A percentile compares a stretch with the other conserved stretches of the same genome.
Evolutionary conservation across 2,888 invertebrate species (phyloP).

Genomic region (Cylloceria caligata): DNA sequence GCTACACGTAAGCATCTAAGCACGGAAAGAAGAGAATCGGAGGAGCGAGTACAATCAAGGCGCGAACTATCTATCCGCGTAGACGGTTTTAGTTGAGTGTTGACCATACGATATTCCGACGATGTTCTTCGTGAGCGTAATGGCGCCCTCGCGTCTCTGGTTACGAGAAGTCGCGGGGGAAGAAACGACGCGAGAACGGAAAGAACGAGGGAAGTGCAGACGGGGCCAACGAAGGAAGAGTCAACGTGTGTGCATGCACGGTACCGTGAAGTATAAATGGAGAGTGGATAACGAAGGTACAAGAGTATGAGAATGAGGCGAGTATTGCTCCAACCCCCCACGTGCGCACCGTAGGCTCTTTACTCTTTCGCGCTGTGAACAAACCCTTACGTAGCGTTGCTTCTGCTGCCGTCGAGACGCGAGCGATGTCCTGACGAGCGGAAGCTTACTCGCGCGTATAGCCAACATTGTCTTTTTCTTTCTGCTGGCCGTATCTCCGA

Average conservation of each 20-base stretch:
- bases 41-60: constrained; percentile 25
- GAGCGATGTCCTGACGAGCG: constrained; percentile 80
- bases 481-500: constrained; percentile 42
- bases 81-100: constrained; percentile 33
- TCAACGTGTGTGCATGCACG: constrained; percentile 16
- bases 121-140: constrained; percentile 73
- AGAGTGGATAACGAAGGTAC: constrained; percentile 83
- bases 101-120: constrained; percentile 35
- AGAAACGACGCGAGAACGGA: constrained; percentile 58
- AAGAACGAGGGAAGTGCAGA: constrained; percentile 42
- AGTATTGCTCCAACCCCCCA: constrained; percentile 65
- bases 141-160: constrained; percentile 79
- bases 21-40: neutral
- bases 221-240: constrained; percentile 64
- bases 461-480: constrained; percentile 44
- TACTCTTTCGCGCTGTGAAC: constrained; percentile 50
- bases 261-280: constrained; percentile 80
- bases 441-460: constrained; percentile 74
- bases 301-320: constrained; percentile 80
- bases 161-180: constrained; percentile 74
- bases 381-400: constrained; percentile 42
- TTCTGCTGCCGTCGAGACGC: constrained; percentile 74
- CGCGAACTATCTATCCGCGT: constrained; percentile 36
- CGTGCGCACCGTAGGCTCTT: constrained; percentile 33
- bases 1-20: neutral